Percentiles rank a stretch among this genome's conserved stretches.
phyloP scores from a whole-genome alignment of 1,140 invertebrate genomes.

The Vanessa atalanta region DNA sequence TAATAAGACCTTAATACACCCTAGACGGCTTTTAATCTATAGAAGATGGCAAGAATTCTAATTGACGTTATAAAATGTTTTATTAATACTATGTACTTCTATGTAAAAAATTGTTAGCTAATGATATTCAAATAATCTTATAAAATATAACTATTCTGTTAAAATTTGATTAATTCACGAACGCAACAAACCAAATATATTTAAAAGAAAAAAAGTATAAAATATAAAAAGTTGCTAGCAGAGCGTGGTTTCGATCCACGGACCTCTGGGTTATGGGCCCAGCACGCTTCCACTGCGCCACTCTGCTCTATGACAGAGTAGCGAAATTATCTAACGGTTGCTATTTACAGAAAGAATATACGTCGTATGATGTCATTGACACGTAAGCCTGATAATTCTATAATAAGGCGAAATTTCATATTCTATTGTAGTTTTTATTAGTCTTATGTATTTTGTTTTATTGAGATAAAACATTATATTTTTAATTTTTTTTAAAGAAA shows the following conservation, averaged over 20 bases:
- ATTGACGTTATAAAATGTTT: neutral
- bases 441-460: no score
- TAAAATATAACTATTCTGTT: no score
- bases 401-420: neutral
- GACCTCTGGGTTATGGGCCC: constrained; percentile 56
- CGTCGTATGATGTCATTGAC: neutral
- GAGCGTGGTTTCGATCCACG: constrained; percentile 55
- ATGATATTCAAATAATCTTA: no score
- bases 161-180: no score
- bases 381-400: neutral
- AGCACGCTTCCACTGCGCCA: constrained; percentile 56
- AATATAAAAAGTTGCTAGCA: constrained; percentile 34
- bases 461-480: no score
- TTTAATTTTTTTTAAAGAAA: no score
- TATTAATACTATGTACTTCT: neutral
- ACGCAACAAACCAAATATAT: neutral
- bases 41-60: no score
- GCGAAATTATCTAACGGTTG: constrained; percentile 8
- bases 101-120: no score
- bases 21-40: no score
- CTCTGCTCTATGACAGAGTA: constrained; percentile 34
- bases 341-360: neutral
- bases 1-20: no score
- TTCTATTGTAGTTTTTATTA: no score
- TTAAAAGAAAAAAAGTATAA: neutral